Evolutionary conservation across 2,113 vertebrate genomes (phyloP).

Genomic region (Misgurnus mizolepis): DNA sequence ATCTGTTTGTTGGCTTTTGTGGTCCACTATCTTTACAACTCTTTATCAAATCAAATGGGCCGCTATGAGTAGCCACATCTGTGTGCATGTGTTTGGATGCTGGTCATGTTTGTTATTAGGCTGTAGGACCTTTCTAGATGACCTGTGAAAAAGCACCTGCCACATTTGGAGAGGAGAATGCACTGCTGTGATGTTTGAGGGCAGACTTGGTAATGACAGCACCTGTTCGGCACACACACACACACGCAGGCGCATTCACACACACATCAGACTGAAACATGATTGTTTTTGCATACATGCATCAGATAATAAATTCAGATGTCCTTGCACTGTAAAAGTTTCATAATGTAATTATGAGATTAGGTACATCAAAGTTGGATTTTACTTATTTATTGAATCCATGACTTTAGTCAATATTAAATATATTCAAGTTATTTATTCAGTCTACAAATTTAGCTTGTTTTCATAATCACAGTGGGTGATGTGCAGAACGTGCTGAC

Average conservation of each 20-base stretch:
- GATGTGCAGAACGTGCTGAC: neutral
- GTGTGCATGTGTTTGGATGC: conserved; percentile 39
- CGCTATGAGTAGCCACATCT: conserved; percentile 34
- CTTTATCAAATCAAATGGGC: conserved; percentile 33
- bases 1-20: conserved; percentile 3
- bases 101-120: conserved; percentile 46
- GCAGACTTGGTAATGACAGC: conserved; percentile 40
- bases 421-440: too few relatives aligned
- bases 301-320: neutral
- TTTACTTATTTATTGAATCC: too few relatives aligned
- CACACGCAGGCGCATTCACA: neutral
- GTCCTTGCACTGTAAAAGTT: neutral
- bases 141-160: conserved; percentile 58
- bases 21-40: conserved; percentile 17
- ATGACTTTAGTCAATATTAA: too few relatives aligned
- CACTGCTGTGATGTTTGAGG: conserved; percentile 38
- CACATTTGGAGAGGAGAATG: conserved; percentile 43
- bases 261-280: neutral
- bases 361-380: too few relatives aligned
- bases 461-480: neutral
- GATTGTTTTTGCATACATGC: neutral
- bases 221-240: conserved; percentile 40
- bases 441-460: too few relatives aligned
- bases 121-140: conserved; percentile 41
- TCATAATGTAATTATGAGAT: too few relatives aligned